Percentiles rank a stretch among this genome's conserved stretches.
These are phyloP conservation scores for Herpetotheres cachinnans DNA, from an alignment of 2,113 vertebrate species.

Conservation along the genomic window DNA sequence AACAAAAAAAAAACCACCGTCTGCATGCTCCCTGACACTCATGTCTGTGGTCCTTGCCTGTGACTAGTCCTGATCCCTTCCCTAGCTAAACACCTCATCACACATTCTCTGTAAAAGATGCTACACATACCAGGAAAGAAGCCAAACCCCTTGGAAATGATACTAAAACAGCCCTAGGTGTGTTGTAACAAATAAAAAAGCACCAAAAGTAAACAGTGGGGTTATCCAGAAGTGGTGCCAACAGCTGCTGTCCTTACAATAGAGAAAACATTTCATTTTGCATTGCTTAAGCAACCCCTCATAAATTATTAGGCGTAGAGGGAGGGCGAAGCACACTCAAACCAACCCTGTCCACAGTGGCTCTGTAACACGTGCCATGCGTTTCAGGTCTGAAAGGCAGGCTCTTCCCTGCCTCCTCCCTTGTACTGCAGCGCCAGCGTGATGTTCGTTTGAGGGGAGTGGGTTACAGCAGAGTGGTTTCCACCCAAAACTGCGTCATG, in stretches of 20 bases:
- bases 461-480: not conserved
- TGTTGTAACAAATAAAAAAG: not conserved
- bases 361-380: not conserved
- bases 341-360: not conserved
- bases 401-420: not conserved
- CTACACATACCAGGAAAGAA: not conserved
- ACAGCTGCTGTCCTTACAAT: not conserved
- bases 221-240: not conserved
- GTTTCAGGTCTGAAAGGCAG: not conserved
- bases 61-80: not conserved
- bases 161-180: not conserved
- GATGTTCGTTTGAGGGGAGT: not conserved
- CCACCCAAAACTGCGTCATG: not conserved
- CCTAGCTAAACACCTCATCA: fast-evolving
- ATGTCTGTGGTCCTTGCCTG: not conserved
- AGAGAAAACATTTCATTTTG: not conserved
- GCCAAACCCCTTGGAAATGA: not conserved
- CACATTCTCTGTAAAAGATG: not conserved
- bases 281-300: not conserved
- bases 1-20: too few relatives aligned
- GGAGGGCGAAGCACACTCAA: not conserved
- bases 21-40: not conserved
- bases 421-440: fast-evolving
- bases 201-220: not conserved
- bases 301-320: not conserved